Evolutionary conservation across 2,113 vertebrate species (phyloP).

Genomic region (Vulpes ferrilata): DNA sequence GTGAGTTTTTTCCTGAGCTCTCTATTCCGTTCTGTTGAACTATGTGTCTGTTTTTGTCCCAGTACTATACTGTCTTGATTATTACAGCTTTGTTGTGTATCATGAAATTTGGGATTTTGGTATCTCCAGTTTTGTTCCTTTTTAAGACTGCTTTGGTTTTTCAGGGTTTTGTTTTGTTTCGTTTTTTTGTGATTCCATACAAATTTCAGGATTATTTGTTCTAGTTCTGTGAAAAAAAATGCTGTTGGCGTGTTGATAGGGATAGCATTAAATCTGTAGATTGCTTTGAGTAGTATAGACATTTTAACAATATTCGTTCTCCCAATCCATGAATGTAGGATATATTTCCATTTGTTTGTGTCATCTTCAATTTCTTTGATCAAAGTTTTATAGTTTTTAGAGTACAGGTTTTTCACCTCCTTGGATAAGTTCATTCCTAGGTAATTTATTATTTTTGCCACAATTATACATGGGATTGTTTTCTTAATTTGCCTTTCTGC

Average conservation of each 20-base stretch:
- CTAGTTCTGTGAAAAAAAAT: neutral
- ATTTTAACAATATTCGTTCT: neutral
- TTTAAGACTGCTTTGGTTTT: neutral
- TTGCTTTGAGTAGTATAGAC: neutral
- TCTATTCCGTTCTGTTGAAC: neutral
- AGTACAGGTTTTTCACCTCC: neutral
- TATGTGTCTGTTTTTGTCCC: neutral
- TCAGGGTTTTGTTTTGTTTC: neutral
- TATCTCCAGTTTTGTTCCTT: neutral
- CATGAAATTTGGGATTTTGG: neutral
- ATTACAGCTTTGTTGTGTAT: neutral
- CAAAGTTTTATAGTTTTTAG: neutral
- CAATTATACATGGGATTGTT: neutral
- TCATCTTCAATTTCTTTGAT: neutral
- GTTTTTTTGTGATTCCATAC: neutral
- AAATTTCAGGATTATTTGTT: neutral
- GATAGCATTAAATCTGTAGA: neutral
- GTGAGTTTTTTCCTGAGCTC: neutral
- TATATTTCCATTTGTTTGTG: neutral
- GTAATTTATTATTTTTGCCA: neutral
- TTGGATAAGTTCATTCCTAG: neutral
- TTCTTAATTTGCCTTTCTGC: neutral
- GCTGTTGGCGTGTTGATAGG: neutral
- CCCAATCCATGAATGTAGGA: neutral
- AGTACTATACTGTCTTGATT: neutral